Evolutionary conservation across 2,888 invertebrate species (phyloP), one percentile per base, ranked within the genome.

Genomic region (Beris morrisii): DNA sequence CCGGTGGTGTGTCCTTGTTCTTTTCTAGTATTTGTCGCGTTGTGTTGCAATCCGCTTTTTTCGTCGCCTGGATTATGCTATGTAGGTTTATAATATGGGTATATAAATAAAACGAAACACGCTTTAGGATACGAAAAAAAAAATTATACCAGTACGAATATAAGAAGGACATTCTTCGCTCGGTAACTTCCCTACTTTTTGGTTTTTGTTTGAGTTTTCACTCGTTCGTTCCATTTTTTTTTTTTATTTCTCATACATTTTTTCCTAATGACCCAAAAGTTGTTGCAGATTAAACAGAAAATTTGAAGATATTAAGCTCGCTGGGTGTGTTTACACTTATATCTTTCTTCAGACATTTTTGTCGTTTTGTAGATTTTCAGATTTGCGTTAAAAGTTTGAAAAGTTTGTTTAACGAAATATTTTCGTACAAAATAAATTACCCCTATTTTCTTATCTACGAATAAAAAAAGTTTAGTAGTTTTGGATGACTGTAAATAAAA

Each of bases 281-380:
- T 52, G 52, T 28, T 52, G 22, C 52, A 52, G 52, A 52, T 52
- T 52, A 52, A 52, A 52, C 22, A 22, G 28, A 52, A 22, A 22
- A 22, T 52, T 28, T 52, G 52, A 52, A 52, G 13, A 52, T 28
- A 28, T 52, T 38, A 38, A 38, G 38, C 38, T 38, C 9, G 5
- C 38, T 38, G 38, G 38, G 38, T 38, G 38, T 38, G 38, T 38
- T 38, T 38, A 5, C 9, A 9, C 38, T 38, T 38, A 38, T 38
- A 38, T 38, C 38, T 38, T 38, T 38, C 38, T 7, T 38, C 3
- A 9, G 9, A 9, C 38, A 38, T 5, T 38, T 38, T 38, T 7
- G 38, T 38, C 38, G 38, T 38, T 38, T 9, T 38, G 9, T 7
- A 9, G 38, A 38, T 38, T 38, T 38, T 38, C 38, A 38, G 38